A percentile compares a stretch with the other conserved stretches of the same genome.
These are phyloP conservation scores for Scaptodrosophila lebanonensis DNA, from an alignment of 1,140 invertebrate species.

Conservation along the genomic window DNA sequence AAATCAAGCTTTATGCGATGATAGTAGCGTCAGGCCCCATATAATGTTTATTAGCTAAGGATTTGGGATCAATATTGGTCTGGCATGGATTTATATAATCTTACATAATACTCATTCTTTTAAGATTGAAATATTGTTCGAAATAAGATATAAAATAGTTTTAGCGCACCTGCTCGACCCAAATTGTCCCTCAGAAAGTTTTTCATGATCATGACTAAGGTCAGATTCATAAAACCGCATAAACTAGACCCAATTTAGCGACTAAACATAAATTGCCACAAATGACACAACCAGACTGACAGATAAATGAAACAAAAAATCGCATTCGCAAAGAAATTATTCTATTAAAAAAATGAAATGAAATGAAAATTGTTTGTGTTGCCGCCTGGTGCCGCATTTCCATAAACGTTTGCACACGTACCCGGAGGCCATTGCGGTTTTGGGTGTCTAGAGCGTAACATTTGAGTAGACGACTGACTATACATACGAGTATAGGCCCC, in stretches of 20 bases:
- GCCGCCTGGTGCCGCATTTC: conserved; percentile 38
- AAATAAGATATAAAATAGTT: too few relatives aligned
- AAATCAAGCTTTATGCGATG: too few relatives aligned
- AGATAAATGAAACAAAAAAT: conserved; percentile 53
- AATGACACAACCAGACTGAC: conserved; percentile 21
- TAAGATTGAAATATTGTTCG: too few relatives aligned
- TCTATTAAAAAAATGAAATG: conserved; percentile 11
- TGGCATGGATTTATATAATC: too few relatives aligned
- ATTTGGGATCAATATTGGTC: too few relatives aligned
- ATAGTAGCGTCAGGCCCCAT: too few relatives aligned
- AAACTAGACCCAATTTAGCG: conserved; percentile 68
- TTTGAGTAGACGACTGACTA: conserved; percentile 4
- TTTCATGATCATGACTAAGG: conserved; percentile 71
- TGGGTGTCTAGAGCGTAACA: conserved; percentile 44
- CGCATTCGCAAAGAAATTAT: conserved; percentile 30
- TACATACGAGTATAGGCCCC: too few relatives aligned
- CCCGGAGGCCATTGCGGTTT: conserved; percentile 41
- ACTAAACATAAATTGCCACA: conserved; percentile 20
- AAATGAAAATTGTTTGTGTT: conserved; percentile 27
- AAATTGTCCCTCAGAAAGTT: conserved; percentile 39
- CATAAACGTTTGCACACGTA: conserved; percentile 25
- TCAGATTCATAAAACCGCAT: conserved; percentile 71
- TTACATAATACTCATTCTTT: too few relatives aligned
- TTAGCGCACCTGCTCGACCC: conserved; percentile 39
- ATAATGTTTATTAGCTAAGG: too few relatives aligned